These are phyloP conservation scores for Actinernus sp. DNA, from an alignment of 92 coral and sea anemone genomes.

Conservation along the genomic window DNA sequence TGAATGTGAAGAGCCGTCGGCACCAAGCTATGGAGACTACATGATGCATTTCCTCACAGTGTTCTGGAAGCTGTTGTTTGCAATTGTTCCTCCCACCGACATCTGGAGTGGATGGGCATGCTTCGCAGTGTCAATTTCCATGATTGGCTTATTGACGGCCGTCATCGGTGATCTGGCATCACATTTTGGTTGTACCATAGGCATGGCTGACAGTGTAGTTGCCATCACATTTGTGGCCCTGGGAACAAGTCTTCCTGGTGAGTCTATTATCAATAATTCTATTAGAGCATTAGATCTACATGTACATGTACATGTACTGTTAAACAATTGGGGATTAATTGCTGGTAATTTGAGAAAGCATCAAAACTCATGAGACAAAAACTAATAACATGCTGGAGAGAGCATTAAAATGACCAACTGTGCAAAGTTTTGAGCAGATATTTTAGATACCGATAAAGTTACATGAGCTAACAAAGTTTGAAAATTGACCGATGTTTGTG, in stretches of 20 bases:
- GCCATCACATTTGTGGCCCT: conserved; percentile 99
- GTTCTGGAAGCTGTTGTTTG: conserved; percentile 97
- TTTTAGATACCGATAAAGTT: no score
- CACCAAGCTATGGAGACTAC: conserved; percentile 95
- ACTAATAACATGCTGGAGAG: no score
- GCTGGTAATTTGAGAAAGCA: no score
- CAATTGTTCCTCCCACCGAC: conserved; percentile 95
- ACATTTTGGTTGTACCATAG: conserved; percentile 97
- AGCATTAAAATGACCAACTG: no score
- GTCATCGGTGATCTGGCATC: conserved; percentile 96
- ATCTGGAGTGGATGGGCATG: conserved; percentile 99
- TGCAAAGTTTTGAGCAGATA: no score
- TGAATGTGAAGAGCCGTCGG: conserved; percentile 74
- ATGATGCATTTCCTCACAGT: conserved; percentile 99
- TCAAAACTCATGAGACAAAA: no score
- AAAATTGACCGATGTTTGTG: no score
- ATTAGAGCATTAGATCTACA: no score
- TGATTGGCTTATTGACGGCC: conserved; percentile 95
- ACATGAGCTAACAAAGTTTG: no score
- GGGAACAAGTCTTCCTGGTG: conserved; percentile 99
- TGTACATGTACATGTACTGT: no score
- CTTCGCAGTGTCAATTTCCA: conserved; percentile 80
- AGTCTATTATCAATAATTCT: no score
- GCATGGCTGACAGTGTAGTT: conserved; percentile 93
- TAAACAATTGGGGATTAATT: no score